Evolutionary conservation across 1,140 invertebrate genomes (phyloP).

Genomic region (Zaprionus davidi): DNA sequence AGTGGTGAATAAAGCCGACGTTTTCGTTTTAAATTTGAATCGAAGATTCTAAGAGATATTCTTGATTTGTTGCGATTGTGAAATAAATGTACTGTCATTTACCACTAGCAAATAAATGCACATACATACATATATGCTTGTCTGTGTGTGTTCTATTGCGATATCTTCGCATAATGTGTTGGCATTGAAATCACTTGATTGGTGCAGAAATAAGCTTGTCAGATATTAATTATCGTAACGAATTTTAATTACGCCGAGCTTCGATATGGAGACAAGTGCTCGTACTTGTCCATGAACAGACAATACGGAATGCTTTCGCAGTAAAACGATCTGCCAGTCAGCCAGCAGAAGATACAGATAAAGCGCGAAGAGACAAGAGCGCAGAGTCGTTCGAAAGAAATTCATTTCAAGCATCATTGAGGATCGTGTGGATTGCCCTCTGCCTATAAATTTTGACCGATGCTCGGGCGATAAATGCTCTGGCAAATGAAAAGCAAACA

Average conservation of each 20-base stretch:
- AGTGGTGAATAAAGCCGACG: background rate
- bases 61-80: background rate
- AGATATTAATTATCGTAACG: conserved; percentile 79
- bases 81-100: conserved; percentile 14
- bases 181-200: conserved; percentile 67
- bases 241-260: conserved; percentile 68
- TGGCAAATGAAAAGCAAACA: conserved; percentile 54
- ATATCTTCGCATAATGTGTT: conserved; percentile 29
- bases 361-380: conserved; percentile 11
- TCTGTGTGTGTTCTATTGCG: conserved; percentile 19
- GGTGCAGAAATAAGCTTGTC: conserved; percentile 72
- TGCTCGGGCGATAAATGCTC: conserved; percentile 59
- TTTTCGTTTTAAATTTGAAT: background rate
- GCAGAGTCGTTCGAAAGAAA: conserved; percentile 49
- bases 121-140: background rate
- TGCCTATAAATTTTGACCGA: conserved; percentile 67
- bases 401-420: conserved; percentile 75
- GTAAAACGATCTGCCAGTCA: conserved; percentile 54
- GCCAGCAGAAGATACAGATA: conserved; percentile 43
- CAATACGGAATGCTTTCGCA: conserved; percentile 35
- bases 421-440: conserved; percentile 51
- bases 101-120: background rate
- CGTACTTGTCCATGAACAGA: conserved; percentile 20
- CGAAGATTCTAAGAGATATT: background rate
- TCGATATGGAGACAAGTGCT: conserved; percentile 42